phyloP scores from a whole-genome alignment of 2,113 vertebrate genomes.

The Hepsetus odoe region DNA sequence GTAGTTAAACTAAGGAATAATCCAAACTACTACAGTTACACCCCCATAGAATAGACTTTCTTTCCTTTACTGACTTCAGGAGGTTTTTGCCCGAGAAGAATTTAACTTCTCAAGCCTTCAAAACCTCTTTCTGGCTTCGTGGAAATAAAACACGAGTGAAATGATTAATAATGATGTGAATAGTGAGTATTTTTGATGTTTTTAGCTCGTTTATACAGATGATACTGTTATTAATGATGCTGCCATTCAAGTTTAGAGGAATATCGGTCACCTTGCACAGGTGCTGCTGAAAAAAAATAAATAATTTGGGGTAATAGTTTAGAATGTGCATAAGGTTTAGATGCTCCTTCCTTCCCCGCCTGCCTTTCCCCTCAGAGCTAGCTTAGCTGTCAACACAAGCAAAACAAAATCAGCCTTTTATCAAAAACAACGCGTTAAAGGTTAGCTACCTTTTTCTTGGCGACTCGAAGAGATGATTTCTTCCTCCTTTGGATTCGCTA shows the following conservation, averaged over 20 bases:
- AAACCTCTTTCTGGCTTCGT: background rate
- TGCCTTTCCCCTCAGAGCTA: conserved; percentile 1
- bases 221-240: background rate
- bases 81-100: no score
- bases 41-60: background rate
- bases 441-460: conserved; percentile 90
- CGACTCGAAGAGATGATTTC: conserved; percentile 86
- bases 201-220: background rate
- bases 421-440: background rate
- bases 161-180: background rate
- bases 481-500: conserved; percentile 98
- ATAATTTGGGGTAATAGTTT: background rate
- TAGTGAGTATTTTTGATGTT: background rate
- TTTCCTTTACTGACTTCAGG: background rate
- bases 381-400: conserved; percentile 37
- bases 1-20: background rate
- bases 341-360: background rate
- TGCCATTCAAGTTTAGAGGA: background rate
- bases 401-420: conserved; percentile 5
- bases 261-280: background rate
- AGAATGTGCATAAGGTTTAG: background rate
- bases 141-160: background rate
- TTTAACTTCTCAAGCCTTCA: background rate
- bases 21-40: background rate
- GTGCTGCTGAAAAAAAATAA: background rate